Base-by-base conservation (phyloP, 2,888 invertebrate species). In the Scaptomyza reducta region DNA sequence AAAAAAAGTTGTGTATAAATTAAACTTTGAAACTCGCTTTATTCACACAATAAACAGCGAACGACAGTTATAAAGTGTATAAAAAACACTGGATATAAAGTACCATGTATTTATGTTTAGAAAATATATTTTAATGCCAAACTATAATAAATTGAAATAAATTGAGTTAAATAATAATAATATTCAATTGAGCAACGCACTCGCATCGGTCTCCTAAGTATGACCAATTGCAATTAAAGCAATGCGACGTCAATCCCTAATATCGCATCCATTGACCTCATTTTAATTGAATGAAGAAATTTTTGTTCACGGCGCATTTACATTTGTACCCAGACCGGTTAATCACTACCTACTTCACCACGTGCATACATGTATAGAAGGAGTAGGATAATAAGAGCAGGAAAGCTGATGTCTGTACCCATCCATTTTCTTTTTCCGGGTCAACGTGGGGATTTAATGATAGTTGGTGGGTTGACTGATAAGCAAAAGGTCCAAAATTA, bases 401-500 rank as follows among this genome's bases (percentile, higher is more conserved):
- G 16, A 35, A 16, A 55, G 45, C 70, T 53, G 54, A 49, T 55
- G 44, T 38, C 38, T 18, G 18, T 14, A 38, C 41, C 45, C 44
- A 3, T n/a, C 13, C n/a, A 35, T 35, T 35, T 10, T 46, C 33
- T 62, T 59, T 57, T 50, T 40, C 53, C 35, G 42, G 44, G 14
- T 16, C 40, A 47, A 35, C 13, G 7, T 11, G 41, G 18, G 54
- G 14, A 35, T 45, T 68, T 73, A 49, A 49, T 33, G 33, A 45
- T 14, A 14, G 51, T 13, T 25, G 64, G 18, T 51, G 50, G 40
- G 56, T 27, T 69, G 73, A 60, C 51, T 54, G 73, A 73, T 76
- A 79, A 68, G 68, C 65, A 64, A 74, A 84, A 81, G 82, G 85
- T 75, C 71, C 79, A 62, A 87, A 82, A 82, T 82, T 82, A 82